These are phyloP conservation scores for Zonotrichia leucophrys DNA, from an alignment of 2,113 vertebrate genomes.

Conservation along the genomic window DNA sequence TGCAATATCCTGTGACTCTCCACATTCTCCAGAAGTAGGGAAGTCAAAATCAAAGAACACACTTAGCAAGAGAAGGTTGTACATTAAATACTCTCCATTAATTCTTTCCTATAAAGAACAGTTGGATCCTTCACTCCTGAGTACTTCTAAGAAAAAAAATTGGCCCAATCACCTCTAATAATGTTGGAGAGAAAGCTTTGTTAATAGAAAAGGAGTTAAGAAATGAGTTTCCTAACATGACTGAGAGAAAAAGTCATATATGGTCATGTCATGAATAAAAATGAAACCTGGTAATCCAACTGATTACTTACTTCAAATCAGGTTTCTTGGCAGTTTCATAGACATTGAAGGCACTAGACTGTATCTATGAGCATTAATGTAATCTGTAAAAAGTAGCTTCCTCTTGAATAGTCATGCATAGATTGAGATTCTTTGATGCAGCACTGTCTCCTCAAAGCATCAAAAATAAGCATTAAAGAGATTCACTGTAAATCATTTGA, in stretches of 20 bases:
- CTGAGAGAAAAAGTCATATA: not conserved
- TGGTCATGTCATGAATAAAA: not conserved
- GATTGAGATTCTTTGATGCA: not conserved
- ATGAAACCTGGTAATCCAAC: not conserved
- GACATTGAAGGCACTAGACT: not conserved
- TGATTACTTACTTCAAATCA: not conserved
- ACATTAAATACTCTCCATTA: not conserved
- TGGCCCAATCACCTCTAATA: not conserved
- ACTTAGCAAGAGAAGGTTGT: not conserved
- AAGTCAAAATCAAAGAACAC: not conserved
- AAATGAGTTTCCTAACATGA: not conserved
- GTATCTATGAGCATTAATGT: not conserved
- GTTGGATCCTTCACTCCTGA: not conserved
- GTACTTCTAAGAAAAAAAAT: not conserved
- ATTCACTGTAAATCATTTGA: not conserved
- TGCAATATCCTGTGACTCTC: not conserved
- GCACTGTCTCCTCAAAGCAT: not conserved
- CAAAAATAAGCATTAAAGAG: not conserved
- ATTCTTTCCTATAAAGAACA: not conserved
- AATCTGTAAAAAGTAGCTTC: slow-evolving; percentile 7
- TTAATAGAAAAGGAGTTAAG: not conserved
- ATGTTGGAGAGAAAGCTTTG: not conserved
- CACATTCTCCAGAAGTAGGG: not conserved
- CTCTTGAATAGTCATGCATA: slow-evolving; percentile 4
- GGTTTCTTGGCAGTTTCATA: not conserved